A percentile compares a stretch with the other conserved stretches of the same genome.
phyloP scores from a whole-genome alignment of 1,140 invertebrate genomes.

The Nilaparvata lugens region DNA sequence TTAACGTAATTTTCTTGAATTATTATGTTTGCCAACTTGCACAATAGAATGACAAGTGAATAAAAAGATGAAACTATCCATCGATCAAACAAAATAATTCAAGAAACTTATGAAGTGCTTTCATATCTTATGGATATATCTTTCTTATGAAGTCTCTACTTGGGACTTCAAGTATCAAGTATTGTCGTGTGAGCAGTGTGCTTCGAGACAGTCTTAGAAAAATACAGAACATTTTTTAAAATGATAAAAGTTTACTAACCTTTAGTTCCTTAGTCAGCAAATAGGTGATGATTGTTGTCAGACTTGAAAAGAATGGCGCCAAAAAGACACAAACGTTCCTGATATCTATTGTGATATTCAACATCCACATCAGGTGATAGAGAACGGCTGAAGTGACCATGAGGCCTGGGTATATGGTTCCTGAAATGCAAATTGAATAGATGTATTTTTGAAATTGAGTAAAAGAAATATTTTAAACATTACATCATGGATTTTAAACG shows the following conservation, averaged over 20 bases:
- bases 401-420: slow-evolving; percentile 94
- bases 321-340: slow-evolving; percentile 97
- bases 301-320: slow-evolving; percentile 92
- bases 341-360: slow-evolving; percentile 93
- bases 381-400: slow-evolving; percentile 95
- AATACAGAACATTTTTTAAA: too few relatives aligned
- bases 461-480: too few relatives aligned
- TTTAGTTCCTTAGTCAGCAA: slow-evolving; percentile 91
- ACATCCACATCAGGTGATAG: slow-evolving; percentile 77
- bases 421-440: slow-evolving; percentile 35
- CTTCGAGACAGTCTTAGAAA: too few relatives aligned
- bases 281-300: slow-evolving; percentile 93
- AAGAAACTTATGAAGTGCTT: too few relatives aligned
- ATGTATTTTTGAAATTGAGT: too few relatives aligned
- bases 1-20: too few relatives aligned
- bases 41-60: too few relatives aligned
- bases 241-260: slow-evolving; percentile 38
- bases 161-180: not conserved
- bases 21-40: too few relatives aligned
- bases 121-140: too few relatives aligned
- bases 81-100: too few relatives aligned
- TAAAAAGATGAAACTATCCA: too few relatives aligned
- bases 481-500: too few relatives aligned
- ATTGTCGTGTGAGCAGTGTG: not conserved
- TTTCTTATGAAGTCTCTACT: not conserved